A percentile compares a stretch with the other conserved stretches of the same genome.
phyloP scores from a whole-genome alignment of 1,140 invertebrate genomes.

The Pinna nobilis region DNA sequence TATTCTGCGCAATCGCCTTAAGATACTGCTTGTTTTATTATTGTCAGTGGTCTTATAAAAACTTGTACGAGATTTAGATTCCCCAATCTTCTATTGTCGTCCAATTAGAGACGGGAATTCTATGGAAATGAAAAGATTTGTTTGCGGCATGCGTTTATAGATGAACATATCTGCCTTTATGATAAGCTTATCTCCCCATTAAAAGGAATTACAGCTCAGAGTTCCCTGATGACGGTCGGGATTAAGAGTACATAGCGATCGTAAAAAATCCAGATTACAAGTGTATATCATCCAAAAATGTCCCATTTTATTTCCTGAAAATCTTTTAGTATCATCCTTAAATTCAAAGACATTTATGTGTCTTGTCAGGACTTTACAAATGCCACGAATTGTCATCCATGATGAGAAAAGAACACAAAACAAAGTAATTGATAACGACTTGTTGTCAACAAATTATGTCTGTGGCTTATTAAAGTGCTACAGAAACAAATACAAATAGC shows the following conservation, averaged over 20 bases:
- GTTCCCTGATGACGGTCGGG: too few species aligned
- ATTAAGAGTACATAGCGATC: too few species aligned
- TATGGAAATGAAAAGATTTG: slow-evolving; percentile 35
- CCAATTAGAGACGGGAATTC: slow-evolving; percentile 33
- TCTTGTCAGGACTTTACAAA: too few species aligned
- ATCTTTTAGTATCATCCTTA: neutral
- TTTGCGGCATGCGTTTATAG: slow-evolving; percentile 28
- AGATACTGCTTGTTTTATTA: slow-evolving; percentile 35
- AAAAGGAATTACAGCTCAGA: slow-evolving; percentile 30
- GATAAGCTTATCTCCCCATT: slow-evolving; percentile 29
- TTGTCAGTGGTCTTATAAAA: slow-evolving; percentile 12
- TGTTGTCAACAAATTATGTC: too few species aligned
- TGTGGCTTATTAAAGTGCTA: too few species aligned
- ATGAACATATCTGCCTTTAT: slow-evolving; percentile 21
- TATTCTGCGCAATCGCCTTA: slow-evolving; percentile 11
- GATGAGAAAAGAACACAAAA: too few species aligned
- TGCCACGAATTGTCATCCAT: too few species aligned
- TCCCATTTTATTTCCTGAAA: neutral
- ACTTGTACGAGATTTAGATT: neutral
- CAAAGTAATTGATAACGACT: too few species aligned
- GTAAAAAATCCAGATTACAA: too few species aligned
- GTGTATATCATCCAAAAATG: too few species aligned
- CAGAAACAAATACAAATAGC: too few species aligned
- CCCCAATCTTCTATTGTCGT: slow-evolving; percentile 13
- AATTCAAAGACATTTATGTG: too few species aligned